A percentile compares a stretch with the other conserved stretches of the same genome.
phyloP scores from a whole-genome alignment of 92 coral and sea anemone genomes.

The Umimayanthus kanabou region DNA sequence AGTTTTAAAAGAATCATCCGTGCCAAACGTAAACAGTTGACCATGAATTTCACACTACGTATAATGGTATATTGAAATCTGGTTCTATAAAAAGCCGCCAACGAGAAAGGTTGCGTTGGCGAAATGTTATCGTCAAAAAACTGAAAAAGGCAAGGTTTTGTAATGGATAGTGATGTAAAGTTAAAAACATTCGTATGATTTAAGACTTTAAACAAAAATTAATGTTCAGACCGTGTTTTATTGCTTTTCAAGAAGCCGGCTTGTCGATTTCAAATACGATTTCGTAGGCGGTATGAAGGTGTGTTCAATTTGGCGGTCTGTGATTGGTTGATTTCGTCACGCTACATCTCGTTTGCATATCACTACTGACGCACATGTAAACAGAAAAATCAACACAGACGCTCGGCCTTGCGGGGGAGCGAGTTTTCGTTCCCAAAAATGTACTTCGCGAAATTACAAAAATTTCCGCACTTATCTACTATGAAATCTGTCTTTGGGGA shows the following conservation, averaged over 20 bases:
- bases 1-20: neutral
- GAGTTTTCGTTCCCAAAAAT: neutral
- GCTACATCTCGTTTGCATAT: slow-evolving; percentile 27
- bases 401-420: slow-evolving; percentile 16
- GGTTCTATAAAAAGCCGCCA: neutral
- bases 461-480: neutral
- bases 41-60: neutral
- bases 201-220: neutral
- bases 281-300: slow-evolving; percentile 62
- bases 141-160: neutral
- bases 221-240: neutral
- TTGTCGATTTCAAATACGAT: slow-evolving; percentile 30
- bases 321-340: slow-evolving; percentile 56
- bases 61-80: neutral
- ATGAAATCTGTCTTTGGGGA: neutral
- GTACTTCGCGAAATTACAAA: neutral
- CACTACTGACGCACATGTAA: slow-evolving; percentile 28
- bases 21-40: neutral
- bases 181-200: neutral
- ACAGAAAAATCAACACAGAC: slow-evolving; percentile 20
- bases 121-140: neutral
- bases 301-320: slow-evolving; percentile 55
- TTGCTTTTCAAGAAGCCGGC: slow-evolving; percentile 9
- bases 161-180: neutral
- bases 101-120: neutral